Evolutionary conservation across 2,888 invertebrate species (phyloP).

Genomic region (Fragum whitleyi): DNA sequence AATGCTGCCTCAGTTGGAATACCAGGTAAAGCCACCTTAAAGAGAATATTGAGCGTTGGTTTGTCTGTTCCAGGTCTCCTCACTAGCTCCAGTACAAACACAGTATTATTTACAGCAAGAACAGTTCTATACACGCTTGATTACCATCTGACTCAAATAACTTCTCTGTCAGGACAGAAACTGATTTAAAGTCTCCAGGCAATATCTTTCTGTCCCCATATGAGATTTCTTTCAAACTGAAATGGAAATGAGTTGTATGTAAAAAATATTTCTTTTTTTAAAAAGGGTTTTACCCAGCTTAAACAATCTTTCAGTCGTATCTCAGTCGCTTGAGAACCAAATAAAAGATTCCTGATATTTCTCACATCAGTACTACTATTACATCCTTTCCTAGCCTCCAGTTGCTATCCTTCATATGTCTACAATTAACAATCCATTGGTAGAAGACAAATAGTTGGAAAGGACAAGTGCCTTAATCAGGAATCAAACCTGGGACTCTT

Average conservation of each 20-base stretch:
- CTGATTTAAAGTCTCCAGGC: slow-evolving; percentile 8
- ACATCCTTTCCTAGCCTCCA: too few relatives aligned
- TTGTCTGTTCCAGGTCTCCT: not conserved
- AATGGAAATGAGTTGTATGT: not conserved
- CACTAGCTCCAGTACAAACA: slow-evolving; percentile 26
- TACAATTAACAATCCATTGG: too few relatives aligned
- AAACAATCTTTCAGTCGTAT: too few relatives aligned
- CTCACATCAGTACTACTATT: too few relatives aligned
- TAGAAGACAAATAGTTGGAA: too few relatives aligned
- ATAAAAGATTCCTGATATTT: too few relatives aligned
- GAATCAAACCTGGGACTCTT: too few relatives aligned
- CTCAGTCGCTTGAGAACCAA: too few relatives aligned
- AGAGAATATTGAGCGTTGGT: not conserved
- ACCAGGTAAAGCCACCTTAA: slow-evolving; percentile 15
- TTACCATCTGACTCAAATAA: slow-evolving; percentile 18
- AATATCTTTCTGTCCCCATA: slow-evolving; percentile 27
- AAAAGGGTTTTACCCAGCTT: too few relatives aligned
- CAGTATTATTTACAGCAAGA: slow-evolving; percentile 28
- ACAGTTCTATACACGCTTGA: slow-evolving; percentile 19
- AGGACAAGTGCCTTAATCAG: too few relatives aligned
- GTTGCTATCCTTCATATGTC: too few relatives aligned
- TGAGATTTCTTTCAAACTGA: not conserved
- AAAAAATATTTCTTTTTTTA: too few relatives aligned
- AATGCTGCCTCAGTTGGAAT: slow-evolving; percentile 20
- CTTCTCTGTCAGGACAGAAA: slow-evolving; percentile 26